Conservation (phyloP, 1,140 invertebrate genomes). For the Pseudomyrmex cubaensis region DNA sequence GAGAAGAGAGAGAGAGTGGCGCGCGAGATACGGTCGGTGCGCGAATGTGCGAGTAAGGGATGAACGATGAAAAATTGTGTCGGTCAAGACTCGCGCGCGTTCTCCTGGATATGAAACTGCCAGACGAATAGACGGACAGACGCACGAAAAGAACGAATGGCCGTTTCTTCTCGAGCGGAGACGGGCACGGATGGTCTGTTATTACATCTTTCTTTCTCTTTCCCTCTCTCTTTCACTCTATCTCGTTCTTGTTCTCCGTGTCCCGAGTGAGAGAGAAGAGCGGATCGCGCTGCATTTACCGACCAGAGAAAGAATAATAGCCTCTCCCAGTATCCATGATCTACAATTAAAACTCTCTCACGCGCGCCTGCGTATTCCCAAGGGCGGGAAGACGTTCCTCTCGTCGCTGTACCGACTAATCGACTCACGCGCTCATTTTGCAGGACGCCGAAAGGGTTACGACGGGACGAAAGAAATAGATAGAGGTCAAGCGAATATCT, state of each 20-base stretch:
- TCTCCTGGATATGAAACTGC: conserved; percentile 76
- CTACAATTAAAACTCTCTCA: conserved; percentile 84
- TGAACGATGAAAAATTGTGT: conserved; percentile 80
- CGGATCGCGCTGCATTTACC: conserved; percentile 69
- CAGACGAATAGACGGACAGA: conserved; percentile 75
- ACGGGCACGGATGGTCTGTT: conserved; percentile 81
- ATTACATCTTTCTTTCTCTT: conserved; percentile 79
- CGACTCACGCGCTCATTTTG: conserved; percentile 59
- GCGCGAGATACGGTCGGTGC: conserved; percentile 10
- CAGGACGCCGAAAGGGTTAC: conserved; percentile 29
- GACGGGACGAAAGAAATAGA: background rate
- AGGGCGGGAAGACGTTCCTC: conserved; percentile 65
- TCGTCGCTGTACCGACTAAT: conserved; percentile 67
- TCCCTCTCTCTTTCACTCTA: conserved; percentile 19
- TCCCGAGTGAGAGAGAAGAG: conserved; percentile 65
- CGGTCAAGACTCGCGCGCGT: conserved; percentile 62
- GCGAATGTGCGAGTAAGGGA: conserved; percentile 24
- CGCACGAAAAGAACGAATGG: conserved; percentile 76
- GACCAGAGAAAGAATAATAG: conserved; percentile 83
- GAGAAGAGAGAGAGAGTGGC: background rate
- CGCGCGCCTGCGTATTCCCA: conserved; percentile 64
- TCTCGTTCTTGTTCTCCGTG: conserved; percentile 62
- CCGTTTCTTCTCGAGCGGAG: conserved; percentile 78
- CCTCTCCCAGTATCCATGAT: conserved; percentile 68
- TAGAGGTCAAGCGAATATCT: background rate